A percentile compares a stretch with the other conserved stretches of the same genome.
Conservation (phyloP, 1,140 invertebrate species). For the Tribolium madens region DNA sequence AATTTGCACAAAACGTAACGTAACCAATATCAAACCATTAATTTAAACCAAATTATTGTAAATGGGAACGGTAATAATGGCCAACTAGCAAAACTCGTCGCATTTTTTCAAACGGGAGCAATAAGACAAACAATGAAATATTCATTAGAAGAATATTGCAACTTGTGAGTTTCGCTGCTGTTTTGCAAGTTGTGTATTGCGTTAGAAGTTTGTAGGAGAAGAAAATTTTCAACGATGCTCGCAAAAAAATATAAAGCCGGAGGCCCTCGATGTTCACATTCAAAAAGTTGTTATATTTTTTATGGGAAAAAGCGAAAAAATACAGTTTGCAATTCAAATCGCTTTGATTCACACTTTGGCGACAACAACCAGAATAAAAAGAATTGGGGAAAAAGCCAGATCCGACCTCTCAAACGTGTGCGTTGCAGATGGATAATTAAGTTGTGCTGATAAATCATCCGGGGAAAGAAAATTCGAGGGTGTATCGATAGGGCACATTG, state of each 20-base stretch:
- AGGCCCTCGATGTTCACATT: conserved; percentile 16
- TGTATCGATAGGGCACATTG: conserved; percentile 40
- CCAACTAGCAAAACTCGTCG: neutral
- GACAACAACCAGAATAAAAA: neutral
- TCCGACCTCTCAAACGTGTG: neutral
- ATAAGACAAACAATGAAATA: conserved; percentile 9
- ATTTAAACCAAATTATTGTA: neutral
- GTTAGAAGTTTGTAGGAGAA: conserved; percentile 22
- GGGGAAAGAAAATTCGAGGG: conserved; percentile 8
- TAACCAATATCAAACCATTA: neutral
- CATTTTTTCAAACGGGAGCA: neutral
- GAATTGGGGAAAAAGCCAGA: neutral
- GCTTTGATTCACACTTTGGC: conserved; percentile 35
- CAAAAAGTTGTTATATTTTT: conserved; percentile 44
- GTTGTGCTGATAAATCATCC: conserved; percentile 21
- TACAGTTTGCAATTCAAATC: conserved; percentile 43
- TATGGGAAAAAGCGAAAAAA: conserved; percentile 28
- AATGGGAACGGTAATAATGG: neutral
- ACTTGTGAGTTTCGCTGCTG: conserved; percentile 21
- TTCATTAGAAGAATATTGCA: conserved; percentile 25
- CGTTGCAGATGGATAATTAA: conserved; percentile 15
- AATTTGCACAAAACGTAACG: neutral
- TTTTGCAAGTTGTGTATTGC: conserved; percentile 34
- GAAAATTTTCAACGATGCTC: conserved; percentile 2
- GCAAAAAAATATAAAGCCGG: conserved; percentile 13